Evolutionary conservation across 2,797 vertebrate genomes (phyloP), one percentile per base, ranked within the genome.

Genomic region (Ctenopoma kingsleyae): DNA sequence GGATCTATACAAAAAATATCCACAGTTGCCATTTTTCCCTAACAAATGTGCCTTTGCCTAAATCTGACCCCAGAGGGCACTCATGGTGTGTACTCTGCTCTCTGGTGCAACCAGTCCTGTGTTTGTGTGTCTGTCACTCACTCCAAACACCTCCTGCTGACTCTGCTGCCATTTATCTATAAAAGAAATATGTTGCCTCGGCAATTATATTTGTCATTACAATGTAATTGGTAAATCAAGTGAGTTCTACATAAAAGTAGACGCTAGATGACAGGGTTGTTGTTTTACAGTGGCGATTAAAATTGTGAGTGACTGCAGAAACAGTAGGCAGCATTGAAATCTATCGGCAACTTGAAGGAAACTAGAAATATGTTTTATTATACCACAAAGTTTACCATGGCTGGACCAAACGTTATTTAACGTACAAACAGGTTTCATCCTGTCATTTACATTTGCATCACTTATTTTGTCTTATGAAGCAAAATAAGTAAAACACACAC

Each of bases 361-460:
- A 36, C 27, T 30, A 30, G 27, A 30, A 30, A 30, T 30, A 7
- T 30, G 27, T 30, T 30, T 30, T 30, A 30, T 30, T 30, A 30
- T 30, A 30, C 27, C 27, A 6, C 27, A 30, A 7, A 30, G 27
- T 30, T 30, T 6, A 7, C 5, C 1, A 1, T 30, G 6, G 6
- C 38, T 12, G 19, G 40, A 59, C 27, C 6, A 41, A 55, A 70
- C 3, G 5, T 12, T 56, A 62, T 52, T 73, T 47, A 36, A 59
- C 15, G 13, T 27, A 54, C 3, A 35, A 58, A 58, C 13, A 2
- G 0, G 19, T n/a, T 52, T 57, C 4, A 6, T 41, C 30, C 19
- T 8, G 43, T 17, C 30, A 3, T 53, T 43, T 40, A 38, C 23
- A 48, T 57, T 25, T 25, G 30, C 52, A 57, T 57, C 40, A 35